Evolutionary conservation across 1,140 invertebrate genomes (phyloP).

Genomic region (Drosophila nikananu): DNA sequence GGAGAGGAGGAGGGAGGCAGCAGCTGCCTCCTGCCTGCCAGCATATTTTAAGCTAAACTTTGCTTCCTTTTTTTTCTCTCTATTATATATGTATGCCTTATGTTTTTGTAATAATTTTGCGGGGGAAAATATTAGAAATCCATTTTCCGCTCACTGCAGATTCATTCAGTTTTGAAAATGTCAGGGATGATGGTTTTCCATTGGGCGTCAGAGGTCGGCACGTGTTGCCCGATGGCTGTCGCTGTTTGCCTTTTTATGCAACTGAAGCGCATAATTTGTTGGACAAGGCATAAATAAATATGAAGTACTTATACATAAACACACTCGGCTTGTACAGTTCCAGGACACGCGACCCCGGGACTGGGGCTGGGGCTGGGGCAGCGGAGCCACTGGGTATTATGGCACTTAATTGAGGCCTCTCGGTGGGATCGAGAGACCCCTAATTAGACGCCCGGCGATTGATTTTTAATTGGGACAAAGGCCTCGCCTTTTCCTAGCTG

Average conservation of each 20-base stretch:
- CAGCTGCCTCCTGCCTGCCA: slow-evolving; percentile 22
- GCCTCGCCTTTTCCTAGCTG: slow-evolving; percentile 2
- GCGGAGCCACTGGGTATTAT: slow-evolving; percentile 22
- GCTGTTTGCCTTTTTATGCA: slow-evolving; percentile 68
- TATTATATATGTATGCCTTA: slow-evolving; percentile 6
- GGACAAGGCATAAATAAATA: slow-evolving; percentile 83
- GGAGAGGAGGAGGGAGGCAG: slow-evolving; percentile 52
- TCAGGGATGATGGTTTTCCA: slow-evolving; percentile 26
- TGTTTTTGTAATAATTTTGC: slow-evolving; percentile 41
- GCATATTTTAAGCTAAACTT: slow-evolving; percentile 72
- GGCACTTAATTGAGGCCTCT: slow-evolving; percentile 50
- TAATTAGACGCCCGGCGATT: slow-evolving; percentile 69
- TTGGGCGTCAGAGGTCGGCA: slow-evolving; percentile 41
- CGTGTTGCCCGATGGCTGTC: slow-evolving; percentile 60
- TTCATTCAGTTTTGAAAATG: slow-evolving; percentile 82
- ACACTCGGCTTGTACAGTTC: slow-evolving; percentile 32
- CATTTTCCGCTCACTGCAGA: slow-evolving; percentile 84
- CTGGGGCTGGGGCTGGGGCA: background rate
- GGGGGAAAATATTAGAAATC: slow-evolving; percentile 80
- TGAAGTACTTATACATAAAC: slow-evolving; percentile 59
- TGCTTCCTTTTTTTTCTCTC: slow-evolving; percentile 11
- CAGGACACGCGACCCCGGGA: slow-evolving; percentile 62
- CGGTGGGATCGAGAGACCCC: slow-evolving; percentile 22
- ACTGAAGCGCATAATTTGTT: slow-evolving; percentile 81
- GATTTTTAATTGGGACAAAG: slow-evolving; percentile 73